These are phyloP conservation scores for Argyresthia goedartella DNA, from an alignment of 2,888 invertebrate genomes.

Conservation along the genomic window DNA sequence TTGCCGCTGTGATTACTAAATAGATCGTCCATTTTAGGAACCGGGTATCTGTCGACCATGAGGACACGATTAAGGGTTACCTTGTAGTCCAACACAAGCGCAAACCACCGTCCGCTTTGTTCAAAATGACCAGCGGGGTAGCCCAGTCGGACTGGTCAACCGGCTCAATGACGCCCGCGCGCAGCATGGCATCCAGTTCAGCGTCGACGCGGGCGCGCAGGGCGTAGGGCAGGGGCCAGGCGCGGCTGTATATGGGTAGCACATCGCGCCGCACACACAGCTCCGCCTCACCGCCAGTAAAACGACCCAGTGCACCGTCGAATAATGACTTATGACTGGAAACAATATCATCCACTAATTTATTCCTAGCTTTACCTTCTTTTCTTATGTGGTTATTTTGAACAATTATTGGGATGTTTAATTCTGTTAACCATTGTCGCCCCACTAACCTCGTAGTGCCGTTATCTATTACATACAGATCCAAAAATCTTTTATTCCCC, in stretches of 20 bases:
- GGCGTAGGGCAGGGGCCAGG: slow-evolving; percentile 12
- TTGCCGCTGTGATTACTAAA: slow-evolving; percentile 4
- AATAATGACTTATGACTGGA: background rate
- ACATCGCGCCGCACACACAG: slow-evolving; percentile 6
- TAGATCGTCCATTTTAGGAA: slow-evolving; percentile 10
- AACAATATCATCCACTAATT: too few relatives aligned
- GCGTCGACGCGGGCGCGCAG: slow-evolving; percentile 13
- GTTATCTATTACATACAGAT: too few relatives aligned
- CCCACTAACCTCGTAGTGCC: background rate
- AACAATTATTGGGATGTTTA: background rate
- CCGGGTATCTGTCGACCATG: slow-evolving; percentile 8
- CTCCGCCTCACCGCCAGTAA: slow-evolving; percentile 1
- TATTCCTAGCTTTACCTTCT: too few relatives aligned
- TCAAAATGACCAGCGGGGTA: slow-evolving; percentile 14
- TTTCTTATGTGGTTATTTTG: too few relatives aligned
- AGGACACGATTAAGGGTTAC: slow-evolving; percentile 7
- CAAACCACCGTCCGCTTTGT: slow-evolving; percentile 6
- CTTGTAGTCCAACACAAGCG: slow-evolving; percentile 8
- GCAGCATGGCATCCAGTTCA: slow-evolving; percentile 11
- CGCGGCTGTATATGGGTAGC: slow-evolving; percentile 3
- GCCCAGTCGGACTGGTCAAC: slow-evolving; percentile 14
- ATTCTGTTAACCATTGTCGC: slow-evolving; percentile 1
- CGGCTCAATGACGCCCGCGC: slow-evolving; percentile 9
- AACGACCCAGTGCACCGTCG: slow-evolving; percentile 1
- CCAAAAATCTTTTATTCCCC: background rate